Base-by-base conservation (phyloP, 2,113 vertebrate genomes). In the Burhinus bistriatus region DNA sequence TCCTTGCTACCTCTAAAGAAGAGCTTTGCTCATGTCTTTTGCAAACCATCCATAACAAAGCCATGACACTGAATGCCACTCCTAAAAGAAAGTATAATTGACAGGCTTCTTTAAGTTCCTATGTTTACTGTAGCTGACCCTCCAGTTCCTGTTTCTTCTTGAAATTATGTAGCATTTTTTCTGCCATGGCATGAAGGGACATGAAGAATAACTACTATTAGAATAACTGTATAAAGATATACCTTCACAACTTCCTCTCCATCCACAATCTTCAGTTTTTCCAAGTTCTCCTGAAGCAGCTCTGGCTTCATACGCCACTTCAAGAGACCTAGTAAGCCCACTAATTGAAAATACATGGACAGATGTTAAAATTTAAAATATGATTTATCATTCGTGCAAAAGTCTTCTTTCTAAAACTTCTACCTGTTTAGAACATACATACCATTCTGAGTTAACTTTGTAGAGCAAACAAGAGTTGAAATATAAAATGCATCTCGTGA, bases 241-340 rank as follows among this genome's bases (percentile, higher is more conserved):
- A 99, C 99, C 99, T 99, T 99, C 70, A 99, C 99, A 75, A 99
- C 99, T 97, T 99, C 99, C 91, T 99, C 99, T 73, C 99, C 99
- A 97, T 99, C 99, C 75, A 99, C 99, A 49, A 99, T 98, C 98
- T 99, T 99, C 84, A 99, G 93, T 79, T 99, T 99, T 91, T 99
- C 99, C 85, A 99, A 97, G 96, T 99, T 99, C 84, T 99, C 98
- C 97, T 98, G 99, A 22, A 99, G 98, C 62, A 99, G 98, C 55
- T 99, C 99, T 30, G 99, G 99, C 47, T 98, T 99, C 97, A 99
- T 99, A 22, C 99, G 99, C 99, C 99, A 99, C 96, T 99, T 99
- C 86, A 99, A 96, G 88, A 99, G 98, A 16, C 99, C 99, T 81
- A 99, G 96, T 78, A 99, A 96, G 36, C 99, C 99, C 97, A 99